Conservation (phyloP, 1,140 invertebrate genomes). For the Ceratosolen fusciceps region DNA sequence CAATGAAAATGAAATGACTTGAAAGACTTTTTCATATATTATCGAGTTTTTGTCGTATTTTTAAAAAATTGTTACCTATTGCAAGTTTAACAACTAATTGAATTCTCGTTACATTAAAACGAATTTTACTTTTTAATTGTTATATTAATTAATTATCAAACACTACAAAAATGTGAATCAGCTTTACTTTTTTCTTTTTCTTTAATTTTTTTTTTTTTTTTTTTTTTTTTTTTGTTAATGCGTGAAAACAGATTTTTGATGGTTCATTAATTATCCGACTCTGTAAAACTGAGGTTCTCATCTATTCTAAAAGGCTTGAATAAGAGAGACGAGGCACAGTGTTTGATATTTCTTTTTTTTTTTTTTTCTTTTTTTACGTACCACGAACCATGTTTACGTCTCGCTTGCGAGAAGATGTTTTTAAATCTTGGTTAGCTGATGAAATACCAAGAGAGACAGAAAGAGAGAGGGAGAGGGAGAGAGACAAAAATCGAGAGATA, state of each 20-base stretch:
- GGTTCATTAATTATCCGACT: conserved; percentile 17
- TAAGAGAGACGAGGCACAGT: conserved; percentile 22
- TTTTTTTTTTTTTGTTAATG: too few species aligned
- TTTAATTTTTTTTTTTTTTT: too few species aligned
- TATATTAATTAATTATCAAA: conserved; percentile 38
- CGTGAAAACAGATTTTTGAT: conserved; percentile 24
- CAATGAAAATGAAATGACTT: conserved; percentile 36
- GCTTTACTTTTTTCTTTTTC: too few species aligned
- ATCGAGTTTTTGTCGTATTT: conserved; percentile 42
- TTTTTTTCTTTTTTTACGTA: conserved; percentile 42
- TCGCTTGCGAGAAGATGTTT: conserved; percentile 57
- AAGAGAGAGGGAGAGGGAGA: too few species aligned
- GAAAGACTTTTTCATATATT: conserved; percentile 37
- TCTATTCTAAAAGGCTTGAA: conserved; percentile 21
- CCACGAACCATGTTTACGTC: conserved; percentile 57
- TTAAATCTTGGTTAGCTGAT: conserved; percentile 39
- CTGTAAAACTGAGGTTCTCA: conserved; percentile 31
- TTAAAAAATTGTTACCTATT: conserved; percentile 45
- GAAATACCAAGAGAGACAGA: conserved; percentile 35
- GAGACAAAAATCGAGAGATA: too few species aligned
- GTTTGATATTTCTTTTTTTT: conserved; percentile 8
- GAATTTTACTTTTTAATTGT: conserved; percentile 47
- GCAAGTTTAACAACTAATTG: conserved; percentile 44
- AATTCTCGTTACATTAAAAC: conserved; percentile 46
- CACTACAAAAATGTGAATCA: conserved; percentile 19